Evolutionary conservation across 2,888 invertebrate species (phyloP).

Genomic region (Fragum sueziense): DNA sequence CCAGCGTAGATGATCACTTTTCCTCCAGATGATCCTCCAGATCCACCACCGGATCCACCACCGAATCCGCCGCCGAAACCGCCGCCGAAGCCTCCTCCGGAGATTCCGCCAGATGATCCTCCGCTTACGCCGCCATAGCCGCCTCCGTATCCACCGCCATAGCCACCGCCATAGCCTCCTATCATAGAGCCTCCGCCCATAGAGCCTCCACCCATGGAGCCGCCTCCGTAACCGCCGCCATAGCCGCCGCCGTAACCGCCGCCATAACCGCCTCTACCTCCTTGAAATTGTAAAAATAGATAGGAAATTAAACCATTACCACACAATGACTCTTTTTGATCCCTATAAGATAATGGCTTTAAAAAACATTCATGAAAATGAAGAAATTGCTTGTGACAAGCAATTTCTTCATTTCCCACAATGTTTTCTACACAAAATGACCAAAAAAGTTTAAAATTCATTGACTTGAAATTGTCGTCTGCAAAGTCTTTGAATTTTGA

Average conservation of each 20-base stretch:
- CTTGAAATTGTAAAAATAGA: not conserved
- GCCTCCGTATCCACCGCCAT: slow-evolving; percentile 11
- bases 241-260: slow-evolving; percentile 19
- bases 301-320: not conserved
- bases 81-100: slow-evolving; percentile 12
- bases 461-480: too few relatives aligned
- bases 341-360: too few relatives aligned
- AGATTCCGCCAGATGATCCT: not conserved
- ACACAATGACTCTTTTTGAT: too few relatives aligned
- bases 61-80: slow-evolving; percentile 16
- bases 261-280: slow-evolving; percentile 6
- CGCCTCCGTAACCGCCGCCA: slow-evolving; percentile 32
- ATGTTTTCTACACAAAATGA: too few relatives aligned
- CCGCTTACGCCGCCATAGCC: not conserved
- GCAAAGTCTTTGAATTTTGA: too few relatives aligned
- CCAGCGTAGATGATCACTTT: too few relatives aligned
- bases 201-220: slow-evolving; percentile 22
- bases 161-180: slow-evolving; percentile 8
- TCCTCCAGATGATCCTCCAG: too few relatives aligned
- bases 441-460: too few relatives aligned
- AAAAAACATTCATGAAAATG: not conserved
- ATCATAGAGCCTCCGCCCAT: slow-evolving; percentile 22
- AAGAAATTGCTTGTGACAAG: not conserved
- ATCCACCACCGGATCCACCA: not conserved
- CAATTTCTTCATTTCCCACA: not conserved